Evolutionary conservation across 1,140 invertebrate species (phyloP).

Genomic region (Dufourea novaeangliae): DNA sequence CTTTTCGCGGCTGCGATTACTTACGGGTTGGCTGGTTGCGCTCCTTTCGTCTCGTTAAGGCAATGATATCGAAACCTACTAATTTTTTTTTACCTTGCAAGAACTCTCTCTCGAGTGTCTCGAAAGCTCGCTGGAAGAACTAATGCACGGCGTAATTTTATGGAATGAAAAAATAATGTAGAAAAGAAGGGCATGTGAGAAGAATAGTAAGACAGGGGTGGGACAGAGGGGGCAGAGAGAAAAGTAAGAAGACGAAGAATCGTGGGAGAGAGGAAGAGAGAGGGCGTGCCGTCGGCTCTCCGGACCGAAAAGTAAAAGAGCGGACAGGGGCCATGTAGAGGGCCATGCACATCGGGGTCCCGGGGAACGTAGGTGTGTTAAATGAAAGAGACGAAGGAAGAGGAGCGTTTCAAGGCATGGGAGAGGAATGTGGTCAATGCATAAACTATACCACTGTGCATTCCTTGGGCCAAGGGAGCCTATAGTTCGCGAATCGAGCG

Average conservation of each 20-base stretch:
- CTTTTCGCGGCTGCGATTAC: no score
- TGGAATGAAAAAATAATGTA: no score
- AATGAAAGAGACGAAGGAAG: slow-evolving; percentile 73
- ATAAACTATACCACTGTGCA: slow-evolving; percentile 79
- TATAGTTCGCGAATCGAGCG: slow-evolving; percentile 73
- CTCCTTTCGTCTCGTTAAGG: no score
- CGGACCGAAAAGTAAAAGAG: slow-evolving; percentile 64
- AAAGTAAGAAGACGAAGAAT: slow-evolving; percentile 13
- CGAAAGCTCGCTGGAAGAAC: slow-evolving; percentile 6
- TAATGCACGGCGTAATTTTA: no score
- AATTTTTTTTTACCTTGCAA: no score
- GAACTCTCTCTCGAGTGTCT: background rate
- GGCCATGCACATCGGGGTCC: slow-evolving; percentile 15
- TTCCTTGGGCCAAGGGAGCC: slow-evolving; percentile 73
- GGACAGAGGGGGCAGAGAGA: no score
- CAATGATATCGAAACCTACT: no score
- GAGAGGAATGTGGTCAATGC: slow-evolving; percentile 80
- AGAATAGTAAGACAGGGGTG: no score
- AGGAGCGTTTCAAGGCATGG: slow-evolving; percentile 77
- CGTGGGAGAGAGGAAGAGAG: background rate
- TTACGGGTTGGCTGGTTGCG: no score
- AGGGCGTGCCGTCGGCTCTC: slow-evolving; percentile 26
- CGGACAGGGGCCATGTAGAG: slow-evolving; percentile 33
- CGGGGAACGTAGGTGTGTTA: slow-evolving; percentile 70
- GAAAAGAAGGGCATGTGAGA: no score